A percentile compares a stretch with the other conserved stretches of the same genome.
Conservation (phyloP, 1,140 invertebrate genomes). For the Brachionus rubens region DNA sequence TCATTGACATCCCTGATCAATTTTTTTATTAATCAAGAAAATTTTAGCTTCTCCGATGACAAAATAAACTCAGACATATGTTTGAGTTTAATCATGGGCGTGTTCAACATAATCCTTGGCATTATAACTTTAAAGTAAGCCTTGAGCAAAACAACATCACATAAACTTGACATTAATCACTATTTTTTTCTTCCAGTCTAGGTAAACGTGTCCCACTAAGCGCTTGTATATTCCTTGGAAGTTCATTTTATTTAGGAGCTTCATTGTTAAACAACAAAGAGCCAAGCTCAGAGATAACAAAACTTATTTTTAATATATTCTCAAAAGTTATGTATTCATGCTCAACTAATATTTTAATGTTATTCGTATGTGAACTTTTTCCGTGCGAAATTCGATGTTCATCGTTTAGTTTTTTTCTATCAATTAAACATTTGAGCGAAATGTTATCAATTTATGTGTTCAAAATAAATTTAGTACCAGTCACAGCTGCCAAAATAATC, state of each 20-base stretch:
- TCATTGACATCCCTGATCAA: conserved; percentile 2
- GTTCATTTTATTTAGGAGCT: conserved; percentile 7
- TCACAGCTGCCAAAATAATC: neutral
- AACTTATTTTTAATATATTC: conserved; percentile 2
- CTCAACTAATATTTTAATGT: neutral
- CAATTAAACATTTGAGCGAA: conserved; percentile 41
- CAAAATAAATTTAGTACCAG: conserved; percentile 10
- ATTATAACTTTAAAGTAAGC: conserved; percentile 10
- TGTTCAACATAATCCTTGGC: conserved; percentile 26
- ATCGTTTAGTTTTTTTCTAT: conserved; percentile 41
- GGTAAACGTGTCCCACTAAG: conserved; percentile 37
- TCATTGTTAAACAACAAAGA: neutral
- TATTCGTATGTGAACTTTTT: conserved; percentile 40
- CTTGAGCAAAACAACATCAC: neutral
- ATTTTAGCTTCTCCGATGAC: neutral
- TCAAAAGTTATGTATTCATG: neutral
- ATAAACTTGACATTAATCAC: neutral
- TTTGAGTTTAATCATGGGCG: neutral
- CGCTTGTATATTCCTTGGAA: conserved; percentile 3
- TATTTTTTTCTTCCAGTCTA: neutral
- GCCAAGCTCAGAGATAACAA: neutral
- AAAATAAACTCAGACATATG: neutral
- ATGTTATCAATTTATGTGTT: conserved; percentile 44
- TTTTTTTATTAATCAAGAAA: conserved; percentile 42
- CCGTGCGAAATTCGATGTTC: conserved; percentile 46